Conservation (phyloP, 2,888 invertebrate species). For the Furcula furcula region DNA sequence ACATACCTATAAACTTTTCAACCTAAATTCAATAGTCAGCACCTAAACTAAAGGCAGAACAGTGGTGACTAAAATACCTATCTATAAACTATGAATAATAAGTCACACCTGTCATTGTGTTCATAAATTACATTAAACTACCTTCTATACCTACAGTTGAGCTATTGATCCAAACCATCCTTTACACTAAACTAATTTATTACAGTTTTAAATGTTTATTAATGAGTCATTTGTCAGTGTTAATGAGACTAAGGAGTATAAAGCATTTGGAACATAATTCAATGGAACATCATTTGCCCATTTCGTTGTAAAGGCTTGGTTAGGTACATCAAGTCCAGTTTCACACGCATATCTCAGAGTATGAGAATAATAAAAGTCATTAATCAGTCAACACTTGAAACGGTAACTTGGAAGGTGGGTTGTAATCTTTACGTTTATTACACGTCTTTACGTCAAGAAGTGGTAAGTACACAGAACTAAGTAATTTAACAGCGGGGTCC, state of each 20-base stretch:
- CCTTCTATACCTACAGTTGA: constrained; percentile 6
- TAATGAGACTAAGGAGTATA: constrained; percentile 32
- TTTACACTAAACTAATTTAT: constrained; percentile 28
- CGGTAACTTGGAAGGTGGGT: not conserved
- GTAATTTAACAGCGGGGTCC: no score
- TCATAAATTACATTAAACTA: no score
- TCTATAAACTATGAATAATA: no score
- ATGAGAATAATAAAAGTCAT: not conserved
- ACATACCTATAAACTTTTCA: no score
- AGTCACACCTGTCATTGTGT: no score
- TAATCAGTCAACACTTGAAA: not conserved
- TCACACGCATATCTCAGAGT: not conserved
- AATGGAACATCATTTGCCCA: constrained; percentile 7
- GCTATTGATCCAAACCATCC: constrained; percentile 7
- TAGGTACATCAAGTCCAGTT: not conserved
- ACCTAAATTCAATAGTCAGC: no score
- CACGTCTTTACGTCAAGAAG: no score
- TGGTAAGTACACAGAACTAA: no score
- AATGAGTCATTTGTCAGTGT: constrained; percentile 33
- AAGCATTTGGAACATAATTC: not conserved
- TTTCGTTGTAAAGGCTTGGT: not conserved
- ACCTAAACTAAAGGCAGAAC: no score
- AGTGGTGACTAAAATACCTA: no score
- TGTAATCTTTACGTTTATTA: no score
- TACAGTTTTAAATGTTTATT: constrained; percentile 30